Percentiles rank a stretch among this genome's conserved stretches.
Evolutionary conservation across 2,113 vertebrate species (phyloP).

Genomic region (cattle (Bos taurus)): DNA sequence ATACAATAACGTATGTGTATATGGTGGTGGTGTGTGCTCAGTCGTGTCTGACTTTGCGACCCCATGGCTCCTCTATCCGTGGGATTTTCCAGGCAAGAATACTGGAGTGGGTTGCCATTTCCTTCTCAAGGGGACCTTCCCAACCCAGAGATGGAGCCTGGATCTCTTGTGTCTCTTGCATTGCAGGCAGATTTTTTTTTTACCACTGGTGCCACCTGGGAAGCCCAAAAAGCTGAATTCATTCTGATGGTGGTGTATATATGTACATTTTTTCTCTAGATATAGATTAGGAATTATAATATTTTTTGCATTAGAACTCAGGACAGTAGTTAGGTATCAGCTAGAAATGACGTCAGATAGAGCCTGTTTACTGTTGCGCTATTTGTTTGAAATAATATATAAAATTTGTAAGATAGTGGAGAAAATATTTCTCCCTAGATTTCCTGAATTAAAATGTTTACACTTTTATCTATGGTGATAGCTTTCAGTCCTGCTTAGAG

Average conservation of each 20-base stretch:
- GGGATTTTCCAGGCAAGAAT: background rate
- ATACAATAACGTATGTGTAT: background rate
- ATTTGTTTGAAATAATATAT: constrained; percentile 6
- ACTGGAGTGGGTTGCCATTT: background rate
- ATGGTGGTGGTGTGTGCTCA: background rate
- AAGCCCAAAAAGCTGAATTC: background rate
- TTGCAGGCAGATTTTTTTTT: background rate
- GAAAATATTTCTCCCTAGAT: background rate
- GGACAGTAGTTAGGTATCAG: background rate
- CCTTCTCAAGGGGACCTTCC: background rate
- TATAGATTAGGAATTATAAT: background rate
- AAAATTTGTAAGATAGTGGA: background rate
- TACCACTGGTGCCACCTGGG: background rate
- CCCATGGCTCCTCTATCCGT: background rate
- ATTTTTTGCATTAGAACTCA: background rate
- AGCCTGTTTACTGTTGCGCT: background rate
- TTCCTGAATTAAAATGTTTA: background rate
- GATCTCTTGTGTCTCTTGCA: background rate
- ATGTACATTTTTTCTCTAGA: background rate
- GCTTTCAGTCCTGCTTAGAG: background rate
- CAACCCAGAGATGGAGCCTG: background rate
- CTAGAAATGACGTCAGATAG: background rate
- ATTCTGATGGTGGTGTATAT: background rate
- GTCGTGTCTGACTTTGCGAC: background rate
- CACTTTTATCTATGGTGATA: background rate